Evolutionary conservation across 1,140 invertebrate genomes (phyloP).

Genomic region (Camponotus floridanus): DNA sequence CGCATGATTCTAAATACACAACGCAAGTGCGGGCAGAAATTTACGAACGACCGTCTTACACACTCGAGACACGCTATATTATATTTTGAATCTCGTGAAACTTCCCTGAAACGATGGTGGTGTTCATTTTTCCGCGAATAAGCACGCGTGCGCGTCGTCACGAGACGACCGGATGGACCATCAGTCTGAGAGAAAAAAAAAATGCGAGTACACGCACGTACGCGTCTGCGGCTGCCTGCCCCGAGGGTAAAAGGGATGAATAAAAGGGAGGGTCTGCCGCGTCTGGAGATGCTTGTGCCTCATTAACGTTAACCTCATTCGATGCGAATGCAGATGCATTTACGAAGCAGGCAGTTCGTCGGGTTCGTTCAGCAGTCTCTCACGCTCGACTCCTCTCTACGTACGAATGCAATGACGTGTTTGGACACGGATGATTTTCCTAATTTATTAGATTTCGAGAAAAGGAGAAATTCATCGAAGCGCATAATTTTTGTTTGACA

Average conservation of each 20-base stretch:
- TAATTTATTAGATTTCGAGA: slow-evolving; percentile 12
- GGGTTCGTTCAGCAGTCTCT: slow-evolving; percentile 65
- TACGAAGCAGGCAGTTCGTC: slow-evolving; percentile 35
- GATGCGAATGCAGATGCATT: slow-evolving; percentile 74
- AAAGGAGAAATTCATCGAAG: slow-evolving; percentile 6
- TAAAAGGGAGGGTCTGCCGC: slow-evolving; percentile 68
- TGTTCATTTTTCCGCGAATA: slow-evolving; percentile 4
- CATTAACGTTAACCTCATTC: slow-evolving; percentile 78
- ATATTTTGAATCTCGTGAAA: slow-evolving; percentile 33
- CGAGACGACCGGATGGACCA: slow-evolving; percentile 46
- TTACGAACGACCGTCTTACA: not conserved
- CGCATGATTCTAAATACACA: slow-evolving; percentile 17
- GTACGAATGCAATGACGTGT: slow-evolving; percentile 15
- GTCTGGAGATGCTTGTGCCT: slow-evolving; percentile 75
- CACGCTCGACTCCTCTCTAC: slow-evolving; percentile 49
- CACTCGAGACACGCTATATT: not conserved
- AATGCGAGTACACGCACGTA: slow-evolving; percentile 32
- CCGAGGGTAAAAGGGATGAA: slow-evolving; percentile 48
- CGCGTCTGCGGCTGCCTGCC: not conserved
- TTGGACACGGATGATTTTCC: not conserved
- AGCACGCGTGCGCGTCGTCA: slow-evolving; percentile 17
- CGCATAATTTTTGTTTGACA: not conserved
- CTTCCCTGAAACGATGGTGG: slow-evolving; percentile 7
- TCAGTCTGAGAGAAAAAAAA: slow-evolving; percentile 31
- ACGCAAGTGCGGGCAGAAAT: not conserved